Evolutionary conservation across 2,797 vertebrate species (phyloP), one percentile per base, ranked within the genome.

Genomic region (Miichthys miiuy): DNA sequence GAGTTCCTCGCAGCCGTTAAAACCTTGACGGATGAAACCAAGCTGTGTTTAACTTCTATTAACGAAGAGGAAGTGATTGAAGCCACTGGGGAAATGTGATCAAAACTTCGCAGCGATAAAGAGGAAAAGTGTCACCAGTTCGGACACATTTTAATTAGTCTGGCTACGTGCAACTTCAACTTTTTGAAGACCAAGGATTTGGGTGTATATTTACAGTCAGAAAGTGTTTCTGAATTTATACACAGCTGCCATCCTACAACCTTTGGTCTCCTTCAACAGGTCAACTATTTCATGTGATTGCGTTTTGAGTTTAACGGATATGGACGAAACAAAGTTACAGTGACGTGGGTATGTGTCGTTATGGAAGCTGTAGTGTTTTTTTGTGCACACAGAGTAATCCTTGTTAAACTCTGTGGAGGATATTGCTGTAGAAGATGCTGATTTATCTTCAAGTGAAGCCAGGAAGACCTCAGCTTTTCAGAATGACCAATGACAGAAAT

Each of bases 51-150:
- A 13, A 60, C 47, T 74, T 63, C 20, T 38, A 56, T 47, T 21
- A 25, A 79, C 64, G 46, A 18, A 75, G 38, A 75, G 16, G 38
- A 80, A 64, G 60, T 69, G 57, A 66, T 61, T 72, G 38, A 61
- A 42, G 54, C 79, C 64, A 9, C 47, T n/a, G 63, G 57, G 50
- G 25, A 60, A 34, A 67, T 8, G 34, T 14, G 25, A 55, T 50
- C 57, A 46, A 69, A 57, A 70, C 12, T 10, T 44, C 12, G 21
- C n/a, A 20, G 25, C 12, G 17, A 41, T 13, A 2, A 69, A 17
- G 42, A 55, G 21, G 13, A 16, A 44, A 61, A 20, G 17, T 34
- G 42, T 34, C 41, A 41, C 18, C 34, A 0, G 17, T 10, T 12
- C 21, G 42, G 13, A 44, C 42, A 14, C 42, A 44, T 44, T 44